Conservation (phyloP, 2,888 invertebrate genomes). For the Lagria hirta region DNA sequence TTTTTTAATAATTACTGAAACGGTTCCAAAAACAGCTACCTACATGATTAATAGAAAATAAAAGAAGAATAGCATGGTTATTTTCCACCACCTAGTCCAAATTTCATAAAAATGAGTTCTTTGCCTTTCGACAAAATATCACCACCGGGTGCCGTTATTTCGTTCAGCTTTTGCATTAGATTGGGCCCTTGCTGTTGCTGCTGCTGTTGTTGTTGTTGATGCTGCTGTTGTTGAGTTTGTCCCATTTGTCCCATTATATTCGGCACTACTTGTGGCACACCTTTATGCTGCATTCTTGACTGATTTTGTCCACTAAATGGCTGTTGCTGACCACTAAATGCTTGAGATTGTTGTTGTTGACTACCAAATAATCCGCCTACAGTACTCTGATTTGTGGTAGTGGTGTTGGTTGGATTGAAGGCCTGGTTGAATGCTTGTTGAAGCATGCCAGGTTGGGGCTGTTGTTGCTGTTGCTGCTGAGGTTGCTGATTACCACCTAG, state of each 20-base stretch:
- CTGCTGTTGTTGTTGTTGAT: slow-evolving; percentile 52
- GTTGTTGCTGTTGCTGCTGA: slow-evolving; percentile 42
- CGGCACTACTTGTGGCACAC: slow-evolving; percentile 58
- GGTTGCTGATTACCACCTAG: slow-evolving; percentile 55
- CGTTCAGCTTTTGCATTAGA: slow-evolving; percentile 86
- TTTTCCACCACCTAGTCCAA: slow-evolving; percentile 78
- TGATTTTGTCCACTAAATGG: slow-evolving; percentile 41
- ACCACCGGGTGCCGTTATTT: slow-evolving; percentile 86
- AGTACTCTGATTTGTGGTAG: slow-evolving; percentile 1
- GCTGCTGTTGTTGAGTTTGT: slow-evolving; percentile 45
- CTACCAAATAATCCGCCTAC: slow-evolving; percentile 19
- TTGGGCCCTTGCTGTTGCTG: slow-evolving; percentile 63
- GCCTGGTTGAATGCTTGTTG: slow-evolving; percentile 32
- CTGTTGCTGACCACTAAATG: slow-evolving; percentile 37
- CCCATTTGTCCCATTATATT: slow-evolving; percentile 49
- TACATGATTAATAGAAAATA: slow-evolving; percentile 13
- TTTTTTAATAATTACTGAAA: slow-evolving; percentile 12
- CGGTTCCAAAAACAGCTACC: slow-evolving; percentile 38
- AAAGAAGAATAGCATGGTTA: slow-evolving; percentile 40
- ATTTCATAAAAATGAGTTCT: slow-evolving; percentile 92
- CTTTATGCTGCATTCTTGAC: slow-evolving; percentile 52
- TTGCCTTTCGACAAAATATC: slow-evolving; percentile 91
- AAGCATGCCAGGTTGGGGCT: slow-evolving; percentile 43
- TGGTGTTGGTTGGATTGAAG: slow-evolving; percentile 32
- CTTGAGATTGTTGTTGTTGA: slow-evolving; percentile 41